phyloP scores from a whole-genome alignment of 2,888 invertebrate species.

The Luperina testacea region DNA sequence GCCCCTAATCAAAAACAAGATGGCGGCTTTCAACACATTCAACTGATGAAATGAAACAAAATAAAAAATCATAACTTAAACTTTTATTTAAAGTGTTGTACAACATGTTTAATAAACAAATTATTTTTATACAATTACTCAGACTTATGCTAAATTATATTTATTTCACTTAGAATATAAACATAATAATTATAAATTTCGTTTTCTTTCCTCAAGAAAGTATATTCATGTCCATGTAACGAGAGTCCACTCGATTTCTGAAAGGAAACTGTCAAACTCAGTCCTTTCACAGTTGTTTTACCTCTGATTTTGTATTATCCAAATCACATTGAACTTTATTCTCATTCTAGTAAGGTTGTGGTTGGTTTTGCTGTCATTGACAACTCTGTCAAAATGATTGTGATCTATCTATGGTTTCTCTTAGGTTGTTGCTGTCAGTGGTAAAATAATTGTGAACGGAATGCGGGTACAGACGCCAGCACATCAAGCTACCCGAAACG shows the following conservation, averaged over 20 bases:
- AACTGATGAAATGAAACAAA: slow-evolving; percentile 7
- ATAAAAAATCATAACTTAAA: slow-evolving; percentile 27
- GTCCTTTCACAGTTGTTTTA: not conserved
- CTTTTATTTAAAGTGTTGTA: slow-evolving; percentile 59
- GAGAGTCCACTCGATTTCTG: not conserved
- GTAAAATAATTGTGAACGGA: not conserved
- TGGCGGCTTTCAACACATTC: slow-evolving; percentile 1
- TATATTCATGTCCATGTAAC: not conserved
- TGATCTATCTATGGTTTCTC: not conserved
- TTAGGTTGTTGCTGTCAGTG: not conserved
- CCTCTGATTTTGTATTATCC: not conserved
- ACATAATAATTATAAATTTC: slow-evolving; percentile 23
- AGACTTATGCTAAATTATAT: slow-evolving; percentile 59
- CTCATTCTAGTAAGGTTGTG: not conserved
- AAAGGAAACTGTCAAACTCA: not conserved
- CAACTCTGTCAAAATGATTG: not conserved
- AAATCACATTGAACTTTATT: not conserved
- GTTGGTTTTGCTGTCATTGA: not conserved
- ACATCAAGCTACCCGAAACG: too few relatives aligned
- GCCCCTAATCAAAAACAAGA: not conserved
- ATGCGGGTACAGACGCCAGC: too few relatives aligned
- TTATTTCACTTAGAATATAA: slow-evolving; percentile 9
- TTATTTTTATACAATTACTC: slow-evolving; percentile 46
- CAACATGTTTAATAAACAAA: slow-evolving; percentile 42
- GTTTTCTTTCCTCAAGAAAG: not conserved